Conservation (phyloP, 2,888 invertebrate genomes). For the Sminthurides aquaticus region DNA sequence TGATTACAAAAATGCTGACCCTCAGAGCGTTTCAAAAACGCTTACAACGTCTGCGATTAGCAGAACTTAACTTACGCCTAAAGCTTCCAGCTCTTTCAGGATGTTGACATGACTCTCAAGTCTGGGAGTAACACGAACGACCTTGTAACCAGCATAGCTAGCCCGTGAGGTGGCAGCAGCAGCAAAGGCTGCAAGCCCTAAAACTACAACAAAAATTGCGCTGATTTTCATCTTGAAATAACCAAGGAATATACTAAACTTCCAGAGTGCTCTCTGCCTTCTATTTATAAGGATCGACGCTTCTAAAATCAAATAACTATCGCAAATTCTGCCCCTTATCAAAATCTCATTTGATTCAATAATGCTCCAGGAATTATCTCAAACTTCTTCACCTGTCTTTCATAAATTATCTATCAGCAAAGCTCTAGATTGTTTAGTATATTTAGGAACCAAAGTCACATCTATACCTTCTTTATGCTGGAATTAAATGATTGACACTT, state of each 20-base stretch:
- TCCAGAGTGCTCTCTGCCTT: neutral
- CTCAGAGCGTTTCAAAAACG: too few relatives aligned
- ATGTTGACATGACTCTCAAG: constrained; percentile 1
- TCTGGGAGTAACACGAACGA: constrained; percentile 54
- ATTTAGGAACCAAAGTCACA: too few relatives aligned
- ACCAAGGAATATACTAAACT: neutral
- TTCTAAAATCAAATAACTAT: too few relatives aligned
- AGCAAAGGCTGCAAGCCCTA: neutral
- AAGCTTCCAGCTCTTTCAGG: neutral
- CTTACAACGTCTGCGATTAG: neutral
- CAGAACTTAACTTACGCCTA: constrained; percentile 4
- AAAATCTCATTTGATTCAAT: too few relatives aligned
- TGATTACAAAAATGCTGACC: too few relatives aligned
- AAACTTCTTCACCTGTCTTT: too few relatives aligned
- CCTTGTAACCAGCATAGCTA: constrained; percentile 54
- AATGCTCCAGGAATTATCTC: too few relatives aligned
- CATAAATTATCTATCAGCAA: neutral
- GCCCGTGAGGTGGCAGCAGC: constrained; percentile 33
- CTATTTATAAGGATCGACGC: too few relatives aligned
- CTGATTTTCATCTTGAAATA: neutral
- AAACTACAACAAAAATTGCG: neutral
- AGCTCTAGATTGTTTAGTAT: too few relatives aligned
- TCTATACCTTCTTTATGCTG: too few relatives aligned
- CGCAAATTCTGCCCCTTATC: too few relatives aligned
- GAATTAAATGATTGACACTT: too few relatives aligned